phyloP scores from a whole-genome alignment of 2,113 vertebrate genomes.

The Sceloporus undulatus region DNA sequence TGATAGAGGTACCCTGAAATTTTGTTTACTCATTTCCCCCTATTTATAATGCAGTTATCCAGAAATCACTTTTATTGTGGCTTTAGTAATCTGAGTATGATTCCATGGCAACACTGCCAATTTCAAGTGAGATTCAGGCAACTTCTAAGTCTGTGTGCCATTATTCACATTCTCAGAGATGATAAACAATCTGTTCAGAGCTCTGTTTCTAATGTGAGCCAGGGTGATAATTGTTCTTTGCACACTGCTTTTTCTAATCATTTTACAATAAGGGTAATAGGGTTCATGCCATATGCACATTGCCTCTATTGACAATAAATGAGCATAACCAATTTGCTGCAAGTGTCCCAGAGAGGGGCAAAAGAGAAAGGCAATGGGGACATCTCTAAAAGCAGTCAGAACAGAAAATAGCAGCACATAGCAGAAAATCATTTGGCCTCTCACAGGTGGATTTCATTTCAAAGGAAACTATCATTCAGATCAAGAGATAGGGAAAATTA shows the following conservation, averaged over 20 bases:
- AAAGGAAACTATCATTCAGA: slow-evolving; percentile 68
- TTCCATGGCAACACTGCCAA: slow-evolving; percentile 61
- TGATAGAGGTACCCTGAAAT: slow-evolving; percentile 30
- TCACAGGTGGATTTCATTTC: slow-evolving; percentile 57
- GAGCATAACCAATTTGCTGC: slow-evolving; percentile 3
- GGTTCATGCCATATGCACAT: slow-evolving; percentile 31
- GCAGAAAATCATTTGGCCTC: slow-evolving; percentile 53
- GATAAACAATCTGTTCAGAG: slow-evolving; percentile 36
- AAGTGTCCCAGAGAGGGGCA: slow-evolving; percentile 26
- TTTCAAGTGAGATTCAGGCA: slow-evolving; percentile 42
- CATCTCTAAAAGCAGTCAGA: slow-evolving; percentile 55
- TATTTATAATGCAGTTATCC: slow-evolving; percentile 48
- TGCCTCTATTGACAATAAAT: slow-evolving; percentile 41
- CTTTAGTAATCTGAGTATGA: slow-evolving; percentile 51
- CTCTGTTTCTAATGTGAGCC: slow-evolving; percentile 38
- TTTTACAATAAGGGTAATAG: slow-evolving; percentile 43
- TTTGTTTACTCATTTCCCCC: slow-evolving; percentile 40
- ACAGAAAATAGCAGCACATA: slow-evolving; percentile 46
- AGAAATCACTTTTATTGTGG: slow-evolving; percentile 51
- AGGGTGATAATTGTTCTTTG: slow-evolving; percentile 49
- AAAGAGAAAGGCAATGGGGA: slow-evolving; percentile 40
- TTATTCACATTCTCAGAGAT: slow-evolving; percentile 32
- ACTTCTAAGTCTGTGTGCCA: slow-evolving; percentile 26
- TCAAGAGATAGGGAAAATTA: slow-evolving; percentile 65
- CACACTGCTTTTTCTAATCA: slow-evolving; percentile 44